Conservation (phyloP, 1,140 invertebrate genomes). For the Cepaea nemoralis region DNA sequence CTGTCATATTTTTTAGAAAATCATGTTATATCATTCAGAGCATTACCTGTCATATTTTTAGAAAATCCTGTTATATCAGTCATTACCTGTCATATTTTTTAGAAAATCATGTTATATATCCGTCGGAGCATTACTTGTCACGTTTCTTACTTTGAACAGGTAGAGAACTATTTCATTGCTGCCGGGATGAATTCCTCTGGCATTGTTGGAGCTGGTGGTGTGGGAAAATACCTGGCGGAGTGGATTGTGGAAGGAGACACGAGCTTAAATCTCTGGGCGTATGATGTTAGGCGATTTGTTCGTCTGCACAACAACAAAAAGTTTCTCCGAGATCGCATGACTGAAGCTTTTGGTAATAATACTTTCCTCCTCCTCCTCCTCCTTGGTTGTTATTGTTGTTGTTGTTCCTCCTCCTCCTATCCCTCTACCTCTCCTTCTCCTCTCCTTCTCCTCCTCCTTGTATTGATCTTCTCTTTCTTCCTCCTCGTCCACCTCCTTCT, state of each 20-base stretch:
- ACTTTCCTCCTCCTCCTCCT: too few species aligned
- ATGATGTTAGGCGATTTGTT: conserved; percentile 93
- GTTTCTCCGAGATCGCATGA: conserved; percentile 92
- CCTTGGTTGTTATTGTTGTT: too few species aligned
- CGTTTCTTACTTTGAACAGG: conserved; percentile 72
- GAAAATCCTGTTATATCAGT: too few species aligned
- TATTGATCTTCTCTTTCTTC: neutral
- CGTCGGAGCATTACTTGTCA: too few species aligned
- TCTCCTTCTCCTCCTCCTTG: neutral
- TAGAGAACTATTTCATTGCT: conserved; percentile 94
- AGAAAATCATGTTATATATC: too few species aligned
- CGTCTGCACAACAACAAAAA: conserved; percentile 95
- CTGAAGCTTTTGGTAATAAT: conserved; percentile 89
- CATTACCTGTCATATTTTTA: too few species aligned
- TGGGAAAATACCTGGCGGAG: conserved; percentile 91
- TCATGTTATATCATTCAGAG: too few species aligned
- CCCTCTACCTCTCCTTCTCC: too few species aligned
- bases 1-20: too few species aligned
- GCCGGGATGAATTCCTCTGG: conserved; percentile 96
- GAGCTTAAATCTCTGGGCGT: conserved; percentile 83
- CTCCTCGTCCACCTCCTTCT: neutral
- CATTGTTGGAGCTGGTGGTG: conserved; percentile 91
- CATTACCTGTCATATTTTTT: too few species aligned
- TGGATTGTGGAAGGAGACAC: conserved; percentile 85
- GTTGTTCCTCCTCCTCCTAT: too few species aligned